Conservation (phyloP, 2,888 invertebrate genomes). For the Lucinisca nassula region DNA sequence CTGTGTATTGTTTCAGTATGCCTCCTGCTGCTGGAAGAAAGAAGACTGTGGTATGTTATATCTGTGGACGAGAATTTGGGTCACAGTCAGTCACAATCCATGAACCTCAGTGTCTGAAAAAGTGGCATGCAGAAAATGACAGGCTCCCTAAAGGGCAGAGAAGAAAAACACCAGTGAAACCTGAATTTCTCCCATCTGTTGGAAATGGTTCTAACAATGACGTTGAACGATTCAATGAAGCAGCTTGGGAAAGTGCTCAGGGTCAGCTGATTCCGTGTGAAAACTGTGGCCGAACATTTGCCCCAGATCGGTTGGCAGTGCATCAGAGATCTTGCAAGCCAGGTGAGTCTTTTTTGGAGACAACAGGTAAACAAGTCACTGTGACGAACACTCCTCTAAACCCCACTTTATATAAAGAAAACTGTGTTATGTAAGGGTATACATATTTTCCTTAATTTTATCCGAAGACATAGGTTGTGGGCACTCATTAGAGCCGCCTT, state of each 20-base stretch:
- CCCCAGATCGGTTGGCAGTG: constrained; percentile 91
- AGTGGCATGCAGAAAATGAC: constrained; percentile 90
- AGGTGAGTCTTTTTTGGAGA: constrained; percentile 23
- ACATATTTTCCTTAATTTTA: no score
- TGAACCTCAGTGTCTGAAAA: constrained; percentile 91
- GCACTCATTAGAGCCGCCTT: no score
- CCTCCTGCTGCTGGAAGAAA: constrained; percentile 67
- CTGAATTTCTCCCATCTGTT: constrained; percentile 88
- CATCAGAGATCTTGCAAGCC: constrained; percentile 89
- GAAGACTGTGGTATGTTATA: constrained; percentile 89
- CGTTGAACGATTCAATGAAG: constrained; percentile 88
- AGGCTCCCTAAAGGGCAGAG: constrained; percentile 89
- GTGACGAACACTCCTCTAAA: no score
- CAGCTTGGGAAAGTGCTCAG: constrained; percentile 90
- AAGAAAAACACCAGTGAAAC: constrained; percentile 90
- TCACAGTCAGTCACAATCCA: constrained; percentile 91
- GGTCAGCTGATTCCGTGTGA: constrained; percentile 90
- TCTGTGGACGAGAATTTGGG: constrained; percentile 91
- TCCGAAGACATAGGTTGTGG: no score
- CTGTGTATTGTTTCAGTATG: constrained; percentile 38
- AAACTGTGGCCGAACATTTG: constrained; percentile 91
- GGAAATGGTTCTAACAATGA: constrained; percentile 67
- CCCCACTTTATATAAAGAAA: no score
- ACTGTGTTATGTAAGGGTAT: no score
- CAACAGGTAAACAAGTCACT: no score